phyloP scores from a whole-genome alignment of 2,888 invertebrate genomes.

The Eremobia ochroleuca region DNA sequence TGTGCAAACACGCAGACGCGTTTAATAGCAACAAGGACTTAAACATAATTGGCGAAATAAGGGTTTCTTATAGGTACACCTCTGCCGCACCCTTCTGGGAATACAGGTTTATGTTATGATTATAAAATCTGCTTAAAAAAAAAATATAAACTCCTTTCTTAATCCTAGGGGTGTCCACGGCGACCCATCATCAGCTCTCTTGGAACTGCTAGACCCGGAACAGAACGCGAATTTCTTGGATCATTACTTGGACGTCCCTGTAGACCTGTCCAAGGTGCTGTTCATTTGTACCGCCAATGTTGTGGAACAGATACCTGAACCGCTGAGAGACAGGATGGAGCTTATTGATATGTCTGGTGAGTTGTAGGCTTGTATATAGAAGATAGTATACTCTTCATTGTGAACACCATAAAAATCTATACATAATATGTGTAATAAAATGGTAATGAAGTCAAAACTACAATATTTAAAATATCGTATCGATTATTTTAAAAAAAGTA shows the following conservation, averaged over 20 bases:
- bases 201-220: constrained; percentile 99
- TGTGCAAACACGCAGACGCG: no score
- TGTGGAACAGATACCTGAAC: constrained; percentile 98
- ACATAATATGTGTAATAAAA: neutral
- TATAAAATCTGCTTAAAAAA: neutral
- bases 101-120: neutral
- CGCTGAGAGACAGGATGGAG: constrained; percentile 99
- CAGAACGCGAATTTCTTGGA: constrained; percentile 99
- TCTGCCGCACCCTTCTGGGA: no score
- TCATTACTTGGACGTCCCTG: constrained; percentile 99
- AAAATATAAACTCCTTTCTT: neutral
- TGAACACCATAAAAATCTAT: neutral
- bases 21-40: no score
- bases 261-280: constrained; percentile 98
- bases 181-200: constrained; percentile 98
- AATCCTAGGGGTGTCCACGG: constrained; percentile 96
- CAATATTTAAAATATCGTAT: no score
- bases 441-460: no score
- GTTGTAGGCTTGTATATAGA: constrained; percentile 30
- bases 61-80: neutral
- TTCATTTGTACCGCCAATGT: constrained; percentile 99
- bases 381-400: neutral
- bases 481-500: no score
- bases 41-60: no score
- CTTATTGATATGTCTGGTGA: constrained; percentile 99